These are phyloP conservation scores for Eurystomus gularis DNA, from an alignment of 2,113 vertebrate genomes.

Conservation along the genomic window DNA sequence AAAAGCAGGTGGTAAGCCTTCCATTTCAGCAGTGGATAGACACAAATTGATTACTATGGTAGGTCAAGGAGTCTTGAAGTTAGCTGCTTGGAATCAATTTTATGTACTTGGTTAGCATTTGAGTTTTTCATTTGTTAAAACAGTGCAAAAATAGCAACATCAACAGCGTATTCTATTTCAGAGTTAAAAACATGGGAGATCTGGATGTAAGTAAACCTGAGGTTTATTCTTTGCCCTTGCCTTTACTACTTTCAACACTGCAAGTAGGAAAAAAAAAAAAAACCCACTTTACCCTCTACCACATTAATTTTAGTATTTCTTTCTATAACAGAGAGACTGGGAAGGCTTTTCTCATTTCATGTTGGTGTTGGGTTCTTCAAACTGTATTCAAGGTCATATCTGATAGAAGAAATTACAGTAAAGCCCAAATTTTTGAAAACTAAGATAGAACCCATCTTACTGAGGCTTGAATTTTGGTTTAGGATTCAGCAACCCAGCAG, in stretches of 20 bases:
- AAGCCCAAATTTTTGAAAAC: neutral
- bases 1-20: neutral
- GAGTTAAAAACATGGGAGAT: neutral
- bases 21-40: neutral
- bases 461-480: neutral
- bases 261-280: neutral
- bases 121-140: neutral
- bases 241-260: neutral
- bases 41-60: neutral
- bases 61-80: neutral
- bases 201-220: neutral
- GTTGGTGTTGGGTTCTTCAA: neutral
- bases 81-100: neutral
- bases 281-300: neutral
- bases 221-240: neutral
- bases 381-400: neutral
- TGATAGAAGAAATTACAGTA: neutral
- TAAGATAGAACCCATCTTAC: neutral
- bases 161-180: neutral
- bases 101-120: neutral
- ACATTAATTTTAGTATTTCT: neutral
- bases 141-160: neutral
- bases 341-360: neutral
- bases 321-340: neutral
- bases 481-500: neutral